Percentiles rank a stretch among this genome's conserved stretches.
Evolutionary conservation across 2,888 invertebrate species (phyloP).

Genomic region (Lepas anatifera): DNA sequence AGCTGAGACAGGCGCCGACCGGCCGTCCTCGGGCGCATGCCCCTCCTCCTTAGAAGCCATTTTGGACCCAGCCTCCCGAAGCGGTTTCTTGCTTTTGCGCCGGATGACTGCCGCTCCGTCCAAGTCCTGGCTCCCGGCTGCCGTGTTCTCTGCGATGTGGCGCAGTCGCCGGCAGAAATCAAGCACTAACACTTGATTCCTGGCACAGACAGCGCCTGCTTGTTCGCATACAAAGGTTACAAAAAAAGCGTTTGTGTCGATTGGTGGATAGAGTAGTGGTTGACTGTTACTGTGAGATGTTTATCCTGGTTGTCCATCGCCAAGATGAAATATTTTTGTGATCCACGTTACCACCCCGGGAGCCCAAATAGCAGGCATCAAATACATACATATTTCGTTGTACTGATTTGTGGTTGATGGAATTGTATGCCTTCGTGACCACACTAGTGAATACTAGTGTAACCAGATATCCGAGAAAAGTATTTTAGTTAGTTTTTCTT

Average conservation of each 20-base stretch:
- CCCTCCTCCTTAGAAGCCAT: slow-evolving; percentile 23
- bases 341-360: neutral
- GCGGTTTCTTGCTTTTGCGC: slow-evolving; percentile 20
- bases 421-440: too few relatives aligned
- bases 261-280: neutral
- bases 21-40: neutral
- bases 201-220: neutral
- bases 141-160: neutral
- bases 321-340: slow-evolving; percentile 9
- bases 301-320: slow-evolving; percentile 1
- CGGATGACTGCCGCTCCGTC: neutral
- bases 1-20: neutral
- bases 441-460: too few relatives aligned
- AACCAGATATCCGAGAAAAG: too few relatives aligned
- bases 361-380: neutral
- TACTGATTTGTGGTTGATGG: too few relatives aligned
- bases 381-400: neutral
- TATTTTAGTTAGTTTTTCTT: too few relatives aligned
- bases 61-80: slow-evolving; percentile 25
- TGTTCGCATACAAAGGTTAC: neutral
- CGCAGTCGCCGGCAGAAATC: neutral
- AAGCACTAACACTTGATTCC: slow-evolving; percentile 1
- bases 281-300: slow-evolving; percentile 6
- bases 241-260: slow-evolving; percentile 1
- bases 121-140: neutral